Base-by-base conservation (phyloP, 2,888 invertebrate species). In the Azorinus chamasolen region DNA sequence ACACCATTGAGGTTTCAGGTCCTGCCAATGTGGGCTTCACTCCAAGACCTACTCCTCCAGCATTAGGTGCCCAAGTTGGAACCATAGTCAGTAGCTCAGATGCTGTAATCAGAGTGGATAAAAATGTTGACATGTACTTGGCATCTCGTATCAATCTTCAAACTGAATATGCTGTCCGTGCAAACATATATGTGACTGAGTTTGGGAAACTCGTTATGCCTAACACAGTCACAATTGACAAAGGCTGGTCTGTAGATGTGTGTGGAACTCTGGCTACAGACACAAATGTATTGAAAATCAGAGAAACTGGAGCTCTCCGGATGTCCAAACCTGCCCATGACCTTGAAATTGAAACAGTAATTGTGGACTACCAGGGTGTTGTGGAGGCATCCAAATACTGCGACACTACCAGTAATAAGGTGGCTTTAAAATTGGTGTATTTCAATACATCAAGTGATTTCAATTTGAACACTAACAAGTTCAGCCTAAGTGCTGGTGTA, bases 251-350 rank as follows among this genome's bases (percentile, higher is more conserved):
- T 4, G 61, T 88, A 1, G 82, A 86, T 37, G 55, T 88, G 1
- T 88, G 88, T 77, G 88, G 88, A 37, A 59, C 62, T 0, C 50
- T 88, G 50, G 64, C 80, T n/a, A 43, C 68, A 10, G 77, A 68
- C 24, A 83, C 83, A 0, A 54, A 74, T 41, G 57, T 71, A 25
- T 22, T 88, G 14, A 73, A 66, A 20, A 63, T 85, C 3, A 55
- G 75, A 68, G 79, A 78, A 14, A 50, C 61, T 22, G 88, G 87
- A 1, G 51, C 53, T 6, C 37, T 88, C 2, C 64, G 55, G 64
- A 62, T 77, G 37, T 81, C 83, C 2, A 61, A 68, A 32, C 83
- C 86, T 8, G 86, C 84, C 12, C 57, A 59, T 22, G 64, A 63
- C 12, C 48, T 84, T 14, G 50, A 57, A 3, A 58, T 83, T 22